A percentile compares a stretch with the other conserved stretches of the same genome.
Conservation (phyloP, 2,113 vertebrate species). For the Tylochromis polylepis region DNA sequence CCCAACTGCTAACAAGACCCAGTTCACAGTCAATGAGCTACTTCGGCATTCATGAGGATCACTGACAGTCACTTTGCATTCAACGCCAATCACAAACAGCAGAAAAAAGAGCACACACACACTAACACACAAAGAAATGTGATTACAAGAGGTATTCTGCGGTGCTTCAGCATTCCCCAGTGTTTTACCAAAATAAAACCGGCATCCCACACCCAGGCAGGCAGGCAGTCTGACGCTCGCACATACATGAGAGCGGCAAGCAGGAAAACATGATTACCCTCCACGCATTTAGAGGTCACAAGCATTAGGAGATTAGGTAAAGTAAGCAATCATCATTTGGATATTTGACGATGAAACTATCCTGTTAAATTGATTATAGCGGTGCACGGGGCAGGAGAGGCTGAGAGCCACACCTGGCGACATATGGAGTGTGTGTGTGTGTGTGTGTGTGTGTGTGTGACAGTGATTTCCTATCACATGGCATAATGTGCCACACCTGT, state of each 20-base stretch:
- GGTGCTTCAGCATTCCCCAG: slow-evolving; percentile 57
- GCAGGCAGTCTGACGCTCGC: slow-evolving; percentile 14
- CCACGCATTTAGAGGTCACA: slow-evolving; percentile 64
- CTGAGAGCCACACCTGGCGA: slow-evolving; percentile 66
- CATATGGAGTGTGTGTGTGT: slow-evolving; percentile 50
- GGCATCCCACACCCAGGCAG: slow-evolving; percentile 12
- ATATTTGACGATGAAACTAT: slow-evolving; percentile 78
- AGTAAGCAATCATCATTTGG: slow-evolving; percentile 77
- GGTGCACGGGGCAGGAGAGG: slow-evolving; percentile 56
- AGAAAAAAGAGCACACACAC: slow-evolving; percentile 45
- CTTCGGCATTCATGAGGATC: slow-evolving; percentile 78
- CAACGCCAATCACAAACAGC: slow-evolving; percentile 74
- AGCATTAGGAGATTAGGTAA: slow-evolving; percentile 77
- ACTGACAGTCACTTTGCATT: slow-evolving; percentile 78
- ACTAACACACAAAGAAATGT: slow-evolving; percentile 58
- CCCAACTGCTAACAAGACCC: slow-evolving; percentile 77
- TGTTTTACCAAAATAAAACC: slow-evolving; percentile 67
- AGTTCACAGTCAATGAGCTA: slow-evolving; percentile 78
- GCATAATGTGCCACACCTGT: slow-evolving; percentile 35
- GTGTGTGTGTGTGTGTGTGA: neutral
- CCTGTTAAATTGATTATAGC: slow-evolving; percentile 78
- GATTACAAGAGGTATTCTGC: slow-evolving; percentile 66
- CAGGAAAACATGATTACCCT: slow-evolving; percentile 64
- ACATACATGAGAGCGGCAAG: slow-evolving; percentile 10
- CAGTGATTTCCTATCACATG: slow-evolving; percentile 14